Evolutionary conservation across 2,113 vertebrate species (phyloP), one percentile per base, ranked within the genome.

Genomic region (Holacanthus passer): DNA sequence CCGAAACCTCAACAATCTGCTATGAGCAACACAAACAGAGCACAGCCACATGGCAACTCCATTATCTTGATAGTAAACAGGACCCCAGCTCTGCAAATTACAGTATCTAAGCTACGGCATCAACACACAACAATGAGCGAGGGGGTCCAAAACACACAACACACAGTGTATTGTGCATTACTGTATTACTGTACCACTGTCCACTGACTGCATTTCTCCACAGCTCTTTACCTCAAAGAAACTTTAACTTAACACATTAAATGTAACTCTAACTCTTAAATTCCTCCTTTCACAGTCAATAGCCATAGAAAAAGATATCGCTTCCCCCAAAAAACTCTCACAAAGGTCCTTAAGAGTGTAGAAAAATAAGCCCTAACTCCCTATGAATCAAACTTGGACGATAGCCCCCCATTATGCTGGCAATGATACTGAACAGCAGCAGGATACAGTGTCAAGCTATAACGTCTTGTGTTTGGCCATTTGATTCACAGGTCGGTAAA

Each of bases 21-120:
- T 79, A 27, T 58, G 84, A 86, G 82, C 78, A 86, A 89, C 82
- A 80, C 82, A 89, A 89, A 90, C 82, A 81, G 79, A 90, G 77
- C 89, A 48, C 27, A 29, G 87, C 78, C 78, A 59, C 90, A 89
- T 90, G 90, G 88, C 87, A 86, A 77, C 85, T 75, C 82, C 77
- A 91, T 90, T 88, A 91, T 79, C 77, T 53, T 86, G 89, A 92
- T 84, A 53, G 87, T 88, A 88, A 91, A 92, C 91, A 91, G 91
- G 73, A 86, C 82, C 79, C 73, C 58, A 56, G 72, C 68, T 77
- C 67, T 29, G 74, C 59, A 86, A 87, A 87, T 88, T 77, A 74
- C 52, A n/a, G 90, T 92, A 79, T 87, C 92, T 62, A 89, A 87
- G 92, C 79, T 85, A 92, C 91, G 27, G 55, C 31, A 58, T 87